Base-by-base conservation (phyloP, 2,888 invertebrate genomes). In the Oeneis ivallda region DNA sequence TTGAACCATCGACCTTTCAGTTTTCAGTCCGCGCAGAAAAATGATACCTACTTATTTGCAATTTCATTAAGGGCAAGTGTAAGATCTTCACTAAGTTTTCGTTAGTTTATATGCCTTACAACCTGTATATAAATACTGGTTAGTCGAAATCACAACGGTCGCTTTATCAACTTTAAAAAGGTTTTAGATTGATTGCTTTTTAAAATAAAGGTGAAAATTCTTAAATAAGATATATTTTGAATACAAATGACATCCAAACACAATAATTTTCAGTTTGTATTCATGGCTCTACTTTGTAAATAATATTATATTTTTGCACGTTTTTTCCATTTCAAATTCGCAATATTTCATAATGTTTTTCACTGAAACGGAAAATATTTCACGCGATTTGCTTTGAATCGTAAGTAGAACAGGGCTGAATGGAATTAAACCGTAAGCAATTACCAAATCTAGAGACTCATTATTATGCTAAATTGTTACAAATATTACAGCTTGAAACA, bases 391-490 rank as follows among this genome's bases (percentile, higher is more conserved):
- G 4, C 39, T 54, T 52, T 53, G 43, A 47, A 53, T 43, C 34
- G n/a, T 50, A 56, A 58, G 50, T 62, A 43, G 59, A 15, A 60
- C 60, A 50, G 45, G 19, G 43, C 34, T 17, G 11, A 57, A 61
- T 6, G 26, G 64, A 57, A 47, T 32, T 57, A 47, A 59, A 54
- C 15, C 65, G 41, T 47, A 57, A 10, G 10, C 47, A 62, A 66
- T 58, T 34, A 45, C 45, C 11, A 54, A 64, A 61, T 49, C 37
- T 43, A 32, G 59, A n/a, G n/a, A 3, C 19, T 41, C 41, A 54
- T 64, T 66, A 54, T 69, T 59, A 59, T 66, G 58, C 64, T 63
- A 68, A 67, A 57, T 17, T 39, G 37, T 41, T 54, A 59, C 62
- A 58, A 52, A 57, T 32, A 15, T 64, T 67, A 62, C 43, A 32